phyloP scores from a whole-genome alignment of 2,113 vertebrate genomes.

The Regulus satrapa region DNA sequence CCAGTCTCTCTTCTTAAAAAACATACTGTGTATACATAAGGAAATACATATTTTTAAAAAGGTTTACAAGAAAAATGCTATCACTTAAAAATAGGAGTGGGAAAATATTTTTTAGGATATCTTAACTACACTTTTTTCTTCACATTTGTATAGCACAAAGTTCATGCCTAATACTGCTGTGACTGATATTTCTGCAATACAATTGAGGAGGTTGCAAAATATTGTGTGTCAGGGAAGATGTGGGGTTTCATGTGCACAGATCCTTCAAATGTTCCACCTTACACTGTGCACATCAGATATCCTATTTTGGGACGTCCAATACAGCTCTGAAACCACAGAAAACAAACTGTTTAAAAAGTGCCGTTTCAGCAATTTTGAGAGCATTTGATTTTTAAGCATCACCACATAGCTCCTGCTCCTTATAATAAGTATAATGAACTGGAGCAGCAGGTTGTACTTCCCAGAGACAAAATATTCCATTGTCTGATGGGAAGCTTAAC shows the following conservation, averaged over 20 bases:
- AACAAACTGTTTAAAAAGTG: neutral
- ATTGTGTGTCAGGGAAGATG: neutral
- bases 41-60: neutral
- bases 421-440: neutral
- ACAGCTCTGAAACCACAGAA: neutral
- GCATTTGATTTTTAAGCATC: neutral
- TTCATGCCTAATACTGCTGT: neutral
- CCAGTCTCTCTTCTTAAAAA: neutral
- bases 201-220: neutral
- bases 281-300: neutral
- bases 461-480: neutral
- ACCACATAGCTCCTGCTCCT: neutral
- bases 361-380: neutral
- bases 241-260: neutral
- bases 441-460: neutral
- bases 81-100: neutral
- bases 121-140: neutral
- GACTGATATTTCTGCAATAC: neutral
- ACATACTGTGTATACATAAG: neutral
- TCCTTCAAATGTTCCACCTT: neutral
- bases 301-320: neutral
- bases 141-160: neutral
- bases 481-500: neutral
- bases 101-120: neutral
- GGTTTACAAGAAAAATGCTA: neutral